A percentile compares a stretch with the other conserved stretches of the same genome.
Evolutionary conservation across 2,888 invertebrate genomes (phyloP).

Genomic region (Callimorpha dominula): DNA sequence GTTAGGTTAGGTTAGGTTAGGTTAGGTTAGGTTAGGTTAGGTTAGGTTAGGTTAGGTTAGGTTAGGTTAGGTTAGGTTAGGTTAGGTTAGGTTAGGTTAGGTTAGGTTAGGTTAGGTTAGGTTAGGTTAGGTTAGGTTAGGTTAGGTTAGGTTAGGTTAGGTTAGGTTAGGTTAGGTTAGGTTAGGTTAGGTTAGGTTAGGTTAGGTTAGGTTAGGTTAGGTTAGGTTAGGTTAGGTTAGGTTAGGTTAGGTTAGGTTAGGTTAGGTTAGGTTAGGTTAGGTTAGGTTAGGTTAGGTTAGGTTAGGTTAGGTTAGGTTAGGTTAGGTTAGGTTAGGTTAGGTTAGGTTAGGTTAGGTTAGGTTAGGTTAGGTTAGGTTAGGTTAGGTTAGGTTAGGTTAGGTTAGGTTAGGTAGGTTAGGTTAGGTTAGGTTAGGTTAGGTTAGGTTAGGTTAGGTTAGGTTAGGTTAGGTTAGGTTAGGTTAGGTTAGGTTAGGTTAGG

Average conservation of each 20-base stretch:
- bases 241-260: slow-evolving; percentile 24
- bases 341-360: slow-evolving; percentile 19
- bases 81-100: slow-evolving; percentile 21
- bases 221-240: slow-evolving; percentile 23
- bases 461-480: slow-evolving; percentile 19
- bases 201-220: slow-evolving; percentile 19
- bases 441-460: slow-evolving; percentile 22
- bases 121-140: slow-evolving; percentile 24
- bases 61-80: slow-evolving; percentile 21
- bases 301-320: slow-evolving; percentile 19
- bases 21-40: slow-evolving; percentile 18
- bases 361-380: slow-evolving; percentile 24
- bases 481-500: slow-evolving; percentile 24
- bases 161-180: slow-evolving; percentile 18
- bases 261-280: slow-evolving; percentile 24
- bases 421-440: slow-evolving; percentile 18
- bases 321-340: slow-evolving; percentile 22
- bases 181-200: slow-evolving; percentile 22
- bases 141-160: slow-evolving; percentile 23
- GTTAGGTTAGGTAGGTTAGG: slow-evolving; percentile 23
- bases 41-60: slow-evolving; percentile 22
- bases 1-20: slow-evolving; percentile 24
- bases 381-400: slow-evolving; percentile 24
- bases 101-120: slow-evolving; percentile 24
- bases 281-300: slow-evolving; percentile 22